Conservation (phyloP, 2,113 vertebrate genomes). For the Gila orcuttii region DNA sequence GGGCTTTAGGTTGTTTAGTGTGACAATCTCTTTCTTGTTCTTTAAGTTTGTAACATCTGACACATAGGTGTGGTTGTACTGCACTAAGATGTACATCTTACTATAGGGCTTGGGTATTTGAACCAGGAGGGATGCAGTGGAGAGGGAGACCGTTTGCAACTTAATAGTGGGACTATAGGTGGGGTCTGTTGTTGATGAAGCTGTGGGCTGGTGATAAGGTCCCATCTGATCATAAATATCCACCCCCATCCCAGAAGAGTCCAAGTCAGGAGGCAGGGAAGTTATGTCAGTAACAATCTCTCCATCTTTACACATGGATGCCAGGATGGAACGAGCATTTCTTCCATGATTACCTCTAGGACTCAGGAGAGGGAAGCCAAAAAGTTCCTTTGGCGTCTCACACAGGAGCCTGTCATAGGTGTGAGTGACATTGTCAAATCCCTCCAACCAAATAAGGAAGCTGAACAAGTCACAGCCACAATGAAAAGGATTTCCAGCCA, state of each 20-base stretch:
- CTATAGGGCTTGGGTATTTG: conserved; percentile 92
- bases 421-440: conserved; percentile 95
- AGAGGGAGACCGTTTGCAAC: conserved; percentile 85
- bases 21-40: conserved; percentile 86
- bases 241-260: conserved; percentile 81
- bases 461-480: conserved; percentile 92
- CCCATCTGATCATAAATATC: conserved; percentile 83
- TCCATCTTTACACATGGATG: conserved; percentile 88
- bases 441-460: conserved; percentile 93
- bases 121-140: conserved; percentile 85
- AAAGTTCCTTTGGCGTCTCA: conserved; percentile 88
- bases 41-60: conserved; percentile 89
- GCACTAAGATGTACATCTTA: conserved; percentile 95
- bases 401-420: conserved; percentile 97
- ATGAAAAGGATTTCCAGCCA: conserved; percentile 96
- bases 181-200: conserved; percentile 83
- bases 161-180: conserved; percentile 85
- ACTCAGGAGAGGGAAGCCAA: conserved; percentile 88
- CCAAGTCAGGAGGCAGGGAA: conserved; percentile 81
- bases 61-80: conserved; percentile 88
- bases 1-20: conserved; percentile 83
- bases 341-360: conserved; percentile 86
- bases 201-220: conserved; percentile 84
- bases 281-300: conserved; percentile 83
- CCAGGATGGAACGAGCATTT: conserved; percentile 89